Evolutionary conservation across 2,797 vertebrate genomes (phyloP).

Genomic region (Epinephelus malabaricus): DNA sequence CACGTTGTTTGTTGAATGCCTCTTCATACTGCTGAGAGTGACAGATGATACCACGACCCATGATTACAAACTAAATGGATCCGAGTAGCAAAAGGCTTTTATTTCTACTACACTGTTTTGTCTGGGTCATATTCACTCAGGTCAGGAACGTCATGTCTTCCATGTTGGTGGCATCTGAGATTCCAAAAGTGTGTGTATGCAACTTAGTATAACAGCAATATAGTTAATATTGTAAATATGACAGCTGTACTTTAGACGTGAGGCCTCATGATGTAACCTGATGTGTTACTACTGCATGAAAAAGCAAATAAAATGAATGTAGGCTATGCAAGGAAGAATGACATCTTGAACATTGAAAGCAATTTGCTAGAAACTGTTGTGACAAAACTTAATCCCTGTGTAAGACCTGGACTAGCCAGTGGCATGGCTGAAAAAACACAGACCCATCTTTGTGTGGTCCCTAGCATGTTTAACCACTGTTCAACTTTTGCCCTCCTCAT

Average conservation of each 20-base stretch:
- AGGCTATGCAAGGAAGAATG: not conserved
- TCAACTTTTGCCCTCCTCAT: not conserved
- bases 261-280: not conserved
- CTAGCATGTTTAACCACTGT: no score
- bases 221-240: not conserved
- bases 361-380: not conserved
- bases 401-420: not conserved
- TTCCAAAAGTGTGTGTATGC: not conserved
- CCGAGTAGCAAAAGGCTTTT: no score
- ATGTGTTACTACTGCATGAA: not conserved
- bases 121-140: no score
- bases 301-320: not conserved
- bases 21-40: no score
- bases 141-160: no score
- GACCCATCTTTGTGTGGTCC: not conserved
- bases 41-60: no score
- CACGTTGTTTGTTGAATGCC: no score
- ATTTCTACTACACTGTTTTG: no score
- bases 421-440: not conserved
- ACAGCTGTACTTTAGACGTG: not conserved
- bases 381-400: not conserved
- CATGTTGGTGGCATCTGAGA: not conserved
- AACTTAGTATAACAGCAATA: not conserved
- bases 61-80: no score
- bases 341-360: not conserved